These are phyloP conservation scores for Zootermopsis nevadensis DNA, from an alignment of 2,888 invertebrate species.

Conservation along the genomic window DNA sequence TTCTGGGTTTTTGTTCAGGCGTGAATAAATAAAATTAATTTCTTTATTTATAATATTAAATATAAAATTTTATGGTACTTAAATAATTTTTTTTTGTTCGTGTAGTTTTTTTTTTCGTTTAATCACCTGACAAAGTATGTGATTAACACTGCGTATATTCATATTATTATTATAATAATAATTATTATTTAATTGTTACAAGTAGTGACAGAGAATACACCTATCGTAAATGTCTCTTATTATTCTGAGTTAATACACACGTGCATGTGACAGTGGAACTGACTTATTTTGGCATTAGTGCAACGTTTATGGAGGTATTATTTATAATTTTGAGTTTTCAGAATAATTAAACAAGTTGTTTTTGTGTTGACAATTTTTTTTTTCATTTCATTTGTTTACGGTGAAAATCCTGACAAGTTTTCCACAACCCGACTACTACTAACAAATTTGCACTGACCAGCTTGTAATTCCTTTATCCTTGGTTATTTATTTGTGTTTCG, in stretches of 20 bases:
- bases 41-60: neutral
- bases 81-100: conserved; percentile 44
- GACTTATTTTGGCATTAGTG: conserved; percentile 50
- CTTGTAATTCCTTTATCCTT: conserved; percentile 41
- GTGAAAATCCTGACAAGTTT: conserved; percentile 30
- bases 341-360: conserved; percentile 46
- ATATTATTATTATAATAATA: conserved; percentile 39
- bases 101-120: conserved; percentile 52
- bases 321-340: conserved; percentile 26
- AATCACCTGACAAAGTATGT: conserved; percentile 53
- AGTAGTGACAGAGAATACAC: conserved; percentile 6
- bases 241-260: conserved; percentile 19
- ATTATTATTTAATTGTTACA: conserved; percentile 46
- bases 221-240: neutral
- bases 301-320: conserved; percentile 45
- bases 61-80: neutral
- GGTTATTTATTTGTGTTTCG: conserved; percentile 38
- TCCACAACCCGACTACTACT: conserved; percentile 46
- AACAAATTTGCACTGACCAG: conserved; percentile 20
- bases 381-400: conserved; percentile 50
- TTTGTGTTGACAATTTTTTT: conserved; percentile 48
- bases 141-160: conserved; percentile 49
- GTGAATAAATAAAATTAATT: neutral
- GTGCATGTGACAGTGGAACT: conserved; percentile 44
- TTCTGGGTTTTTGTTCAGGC: conserved; percentile 13